Evolutionary conservation across 1,140 invertebrate species (phyloP).

Genomic region (Bombus confusus): DNA sequence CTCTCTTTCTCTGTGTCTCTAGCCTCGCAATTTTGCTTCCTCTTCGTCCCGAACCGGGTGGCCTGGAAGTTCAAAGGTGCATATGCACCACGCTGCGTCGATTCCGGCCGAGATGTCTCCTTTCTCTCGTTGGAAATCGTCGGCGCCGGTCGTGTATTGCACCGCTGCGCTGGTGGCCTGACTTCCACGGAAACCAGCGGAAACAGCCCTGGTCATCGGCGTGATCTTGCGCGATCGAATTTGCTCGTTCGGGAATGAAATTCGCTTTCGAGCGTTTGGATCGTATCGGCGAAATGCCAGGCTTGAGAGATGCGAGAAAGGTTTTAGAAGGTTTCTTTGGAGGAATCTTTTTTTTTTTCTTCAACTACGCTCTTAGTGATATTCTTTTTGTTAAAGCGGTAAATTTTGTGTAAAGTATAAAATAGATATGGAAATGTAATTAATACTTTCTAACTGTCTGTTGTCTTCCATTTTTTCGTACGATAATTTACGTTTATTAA

Average conservation of each 20-base stretch:
- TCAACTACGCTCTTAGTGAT: too few species aligned
- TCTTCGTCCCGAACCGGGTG: not conserved
- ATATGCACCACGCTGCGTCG: conserved; percentile 4
- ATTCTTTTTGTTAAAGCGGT: too few species aligned
- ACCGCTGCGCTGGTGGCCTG: not conserved
- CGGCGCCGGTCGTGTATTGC: not conserved
- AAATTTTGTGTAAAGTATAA: too few species aligned
- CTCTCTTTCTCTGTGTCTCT: not conserved
- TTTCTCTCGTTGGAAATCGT: conserved; percentile 10
- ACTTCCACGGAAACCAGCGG: not conserved
- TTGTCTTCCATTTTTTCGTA: too few species aligned
- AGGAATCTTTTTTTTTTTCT: too few species aligned
- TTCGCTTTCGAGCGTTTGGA: not conserved
- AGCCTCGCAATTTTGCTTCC: conserved; percentile 53
- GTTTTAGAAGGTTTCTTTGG: too few species aligned
- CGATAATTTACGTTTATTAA: too few species aligned
- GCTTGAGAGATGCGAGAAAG: not conserved
- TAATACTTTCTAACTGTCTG: too few species aligned
- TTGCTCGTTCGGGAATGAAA: not conserved
- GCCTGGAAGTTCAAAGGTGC: conserved; percentile 45
- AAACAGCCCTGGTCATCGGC: not conserved
- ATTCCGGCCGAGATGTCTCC: conserved; percentile 23
- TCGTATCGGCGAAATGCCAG: too few species aligned
- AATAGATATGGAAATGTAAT: too few species aligned
- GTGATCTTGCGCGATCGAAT: not conserved